Evolutionary conservation across 2,888 invertebrate genomes (phyloP), one percentile per base, ranked within the genome.

Genomic region (Thyatira batis): DNA sequence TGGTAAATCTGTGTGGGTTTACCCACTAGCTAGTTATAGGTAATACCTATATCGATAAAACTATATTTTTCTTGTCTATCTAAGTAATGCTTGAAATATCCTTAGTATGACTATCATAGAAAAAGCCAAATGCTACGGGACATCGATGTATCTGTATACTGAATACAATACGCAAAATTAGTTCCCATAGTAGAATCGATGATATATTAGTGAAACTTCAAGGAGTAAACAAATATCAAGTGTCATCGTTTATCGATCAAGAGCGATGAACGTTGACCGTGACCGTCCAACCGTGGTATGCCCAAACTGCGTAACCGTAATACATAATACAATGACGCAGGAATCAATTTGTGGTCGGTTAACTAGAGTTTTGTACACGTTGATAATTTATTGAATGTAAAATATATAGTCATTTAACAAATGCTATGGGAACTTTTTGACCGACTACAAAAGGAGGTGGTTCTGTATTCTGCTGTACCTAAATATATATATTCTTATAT

Each of bases 231-330:
- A 48, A 45, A 48, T 23, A 52, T 23, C 4, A 52, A 44, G 50
- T 43, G 25, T 43, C 20, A 48, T 1, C 48, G 33, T 52, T 46
- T 52, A 48, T 49, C 17, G 39, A 39, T 49, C 61, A 71, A 66
- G 63, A 63, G 72, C 71, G 61, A 52, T 76, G 73, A 76, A 73
- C 75, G 71, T 64, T 73, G 74, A 72, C 77, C 71, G 71, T 65
- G 67, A 54, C 58, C 63, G 57, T 27, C 65, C 69, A 54, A 68
- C 69, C 78, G 73, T 67, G 64, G 58, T 60, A 61, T 62, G 71
- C 48, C 60, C 73, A 69, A 66, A 65, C 56, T 67, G 67, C 71
- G 76, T 73, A 66, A 78, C 76, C 63, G 62, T 63, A 68, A 57
- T 25, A 49, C 51, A 54, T 57, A 57, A 57, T 59, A 53, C 49